phyloP scores from a whole-genome alignment of 2,113 vertebrate genomes.

The Acanthisitta chloris region DNA sequence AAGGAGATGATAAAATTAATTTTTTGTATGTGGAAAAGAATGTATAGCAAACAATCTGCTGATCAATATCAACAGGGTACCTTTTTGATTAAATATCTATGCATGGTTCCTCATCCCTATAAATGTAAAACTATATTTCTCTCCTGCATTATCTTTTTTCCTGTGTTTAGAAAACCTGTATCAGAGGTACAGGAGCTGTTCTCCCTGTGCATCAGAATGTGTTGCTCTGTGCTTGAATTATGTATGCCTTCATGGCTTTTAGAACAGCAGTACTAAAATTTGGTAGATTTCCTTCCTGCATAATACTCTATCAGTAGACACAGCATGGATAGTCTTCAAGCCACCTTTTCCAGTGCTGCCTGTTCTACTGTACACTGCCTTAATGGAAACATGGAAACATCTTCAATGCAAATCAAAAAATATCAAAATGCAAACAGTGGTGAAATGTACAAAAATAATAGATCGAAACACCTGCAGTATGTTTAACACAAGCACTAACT shows the following conservation, averaged over 20 bases:
- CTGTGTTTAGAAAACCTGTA: not conserved
- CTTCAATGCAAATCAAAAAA: not conserved
- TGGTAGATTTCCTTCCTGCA: not conserved
- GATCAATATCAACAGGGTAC: not conserved
- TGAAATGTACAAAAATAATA: not conserved
- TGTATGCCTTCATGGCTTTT: not conserved
- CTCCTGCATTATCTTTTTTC: not conserved
- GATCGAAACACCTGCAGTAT: not conserved
- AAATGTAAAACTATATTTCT: not conserved
- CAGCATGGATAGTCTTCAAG: not conserved
- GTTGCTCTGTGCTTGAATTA: not conserved
- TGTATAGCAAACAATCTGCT: not conserved
- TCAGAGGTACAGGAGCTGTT: not conserved
- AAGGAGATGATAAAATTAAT: not conserved
- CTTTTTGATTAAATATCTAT: not conserved
- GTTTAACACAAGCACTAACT: not conserved
- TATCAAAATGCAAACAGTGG: not conserved
- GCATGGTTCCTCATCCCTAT: not conserved
- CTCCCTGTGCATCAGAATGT: not conserved
- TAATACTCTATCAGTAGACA: not conserved
- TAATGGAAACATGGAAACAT: constrained; percentile 33
- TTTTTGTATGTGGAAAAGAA: not conserved
- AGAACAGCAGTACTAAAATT: not conserved
- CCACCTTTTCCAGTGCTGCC: not conserved
- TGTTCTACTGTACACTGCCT: not conserved